Base-by-base conservation (phyloP, 2,888 invertebrate genomes). In the Bursaphelenchus okinawaensis region DNA sequence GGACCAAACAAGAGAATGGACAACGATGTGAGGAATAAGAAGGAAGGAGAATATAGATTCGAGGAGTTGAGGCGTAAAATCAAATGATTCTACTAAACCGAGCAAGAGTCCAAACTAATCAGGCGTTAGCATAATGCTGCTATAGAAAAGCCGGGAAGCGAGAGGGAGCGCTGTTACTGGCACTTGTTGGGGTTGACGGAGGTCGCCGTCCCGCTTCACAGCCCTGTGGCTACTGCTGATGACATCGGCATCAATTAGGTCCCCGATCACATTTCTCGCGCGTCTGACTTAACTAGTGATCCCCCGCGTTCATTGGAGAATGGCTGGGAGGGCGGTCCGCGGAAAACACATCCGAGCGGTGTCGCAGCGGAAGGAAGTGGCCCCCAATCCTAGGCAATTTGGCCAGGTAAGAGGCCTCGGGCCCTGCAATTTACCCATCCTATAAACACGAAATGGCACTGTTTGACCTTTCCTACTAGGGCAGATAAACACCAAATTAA, bases 61-160 rank as follows among this genome's bases (percentile, higher is more conserved):
- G 59, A 64, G 58, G 63, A 64, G 64, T 63, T 64, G 59, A 64
- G 55, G 59, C 64, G 64, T 65, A 64, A 64, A 64, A 64, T 64
- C 64, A 64, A 63, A 64, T 64, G 64, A 64, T 64, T 64, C 62
- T 52, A 63, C 51, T 40, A 64, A 51, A 52, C 64, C 60, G 52
- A 63, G 40, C 60, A 20, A 59, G 22, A 59, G 40, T 40, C 40
- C 40, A 40, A 40, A 40, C 40, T 40, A 40, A 40, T 40, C 40
- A 40, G 40, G 40, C 40, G 40, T 40, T 40, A 40, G 40, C 40
- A 40, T 40, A 40, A 40, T 40, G 40, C 40, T 40, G 40, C 40
- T 40, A 16, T 40, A 40, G 40, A 40, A 40, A 40, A 40, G 40
- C 40, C 40, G 40, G 40, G n/a, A 40, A 40, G 40, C n/a, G 40